These are phyloP conservation scores for Galago senegalensis DNA, from an alignment of 2,797 vertebrate genomes.

Conservation along the genomic window DNA sequence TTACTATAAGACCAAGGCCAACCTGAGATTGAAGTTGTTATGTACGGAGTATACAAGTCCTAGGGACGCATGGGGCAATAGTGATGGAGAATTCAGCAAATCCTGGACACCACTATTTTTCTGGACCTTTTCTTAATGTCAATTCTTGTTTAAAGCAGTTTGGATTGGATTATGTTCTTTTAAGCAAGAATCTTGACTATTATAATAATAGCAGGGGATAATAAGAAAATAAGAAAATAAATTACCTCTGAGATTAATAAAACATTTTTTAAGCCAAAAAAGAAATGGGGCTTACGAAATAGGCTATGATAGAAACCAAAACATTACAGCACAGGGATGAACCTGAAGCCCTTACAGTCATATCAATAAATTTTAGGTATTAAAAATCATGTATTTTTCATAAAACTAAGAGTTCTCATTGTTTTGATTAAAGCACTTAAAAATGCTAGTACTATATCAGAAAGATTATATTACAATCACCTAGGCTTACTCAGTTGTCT, in stretches of 20 bases:
- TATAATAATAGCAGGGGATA: neutral
- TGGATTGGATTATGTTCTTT: neutral
- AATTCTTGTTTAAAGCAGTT: neutral
- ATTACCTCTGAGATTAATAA: neutral
- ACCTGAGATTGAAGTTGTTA: neutral
- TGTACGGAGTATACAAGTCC: neutral
- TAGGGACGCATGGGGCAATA: no score
- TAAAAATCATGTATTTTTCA: neutral
- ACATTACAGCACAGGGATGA: neutral
- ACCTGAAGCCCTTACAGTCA: neutral
- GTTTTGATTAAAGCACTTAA: neutral
- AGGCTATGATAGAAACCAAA: neutral
- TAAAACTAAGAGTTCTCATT: neutral
- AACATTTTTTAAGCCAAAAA: neutral
- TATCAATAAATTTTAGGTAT: conserved; percentile 32
- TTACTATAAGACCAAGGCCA: neutral
- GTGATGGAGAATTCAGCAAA: neutral
- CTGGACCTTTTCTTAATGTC: neutral
- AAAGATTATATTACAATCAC: neutral
- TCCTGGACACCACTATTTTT: neutral
- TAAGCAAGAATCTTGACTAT: neutral
- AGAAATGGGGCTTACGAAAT: neutral
- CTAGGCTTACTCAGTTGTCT: neutral
- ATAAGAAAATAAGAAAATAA: neutral
- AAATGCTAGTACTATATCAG: neutral